phyloP scores from a whole-genome alignment of 1,140 invertebrate genomes.

The Ridgeia piscesae region DNA sequence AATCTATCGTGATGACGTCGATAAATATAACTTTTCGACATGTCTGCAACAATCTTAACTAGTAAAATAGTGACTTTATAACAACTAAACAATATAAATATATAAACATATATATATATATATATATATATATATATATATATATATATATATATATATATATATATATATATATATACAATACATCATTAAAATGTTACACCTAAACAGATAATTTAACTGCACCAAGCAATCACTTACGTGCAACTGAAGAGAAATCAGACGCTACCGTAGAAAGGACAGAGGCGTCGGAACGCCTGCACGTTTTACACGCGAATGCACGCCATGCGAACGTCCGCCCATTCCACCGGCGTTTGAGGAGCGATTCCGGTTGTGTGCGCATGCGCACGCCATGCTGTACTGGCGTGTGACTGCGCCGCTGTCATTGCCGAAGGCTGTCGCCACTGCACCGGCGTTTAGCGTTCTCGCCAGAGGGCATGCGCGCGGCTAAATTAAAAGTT shows the following conservation, averaged over 20 bases:
- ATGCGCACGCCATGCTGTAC: not conserved
- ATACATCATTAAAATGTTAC: not conserved
- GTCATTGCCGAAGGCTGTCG: not conserved
- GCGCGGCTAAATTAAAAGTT: not conserved
- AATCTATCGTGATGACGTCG: not conserved
- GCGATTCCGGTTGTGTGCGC: not conserved
- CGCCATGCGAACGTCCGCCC: not conserved
- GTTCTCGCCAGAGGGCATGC: not conserved
- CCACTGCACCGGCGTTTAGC: not conserved
- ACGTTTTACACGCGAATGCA: not conserved
- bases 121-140: too few relatives aligned
- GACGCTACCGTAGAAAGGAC: not conserved
- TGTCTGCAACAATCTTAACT: not conserved
- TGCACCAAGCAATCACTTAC: not conserved
- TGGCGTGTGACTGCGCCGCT: not conserved
- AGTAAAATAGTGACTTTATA: not conserved
- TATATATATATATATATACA: too few relatives aligned
- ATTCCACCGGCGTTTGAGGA: not conserved
- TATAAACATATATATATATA: too few relatives aligned
- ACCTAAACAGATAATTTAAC: not conserved
- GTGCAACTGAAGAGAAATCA: not conserved
- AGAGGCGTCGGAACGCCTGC: not conserved
- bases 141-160: too few relatives aligned
- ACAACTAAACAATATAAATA: too few relatives aligned
- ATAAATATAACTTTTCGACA: not conserved